Conservation (phyloP, 2,113 vertebrate species). For the Peromyscus polionotus region DNA sequence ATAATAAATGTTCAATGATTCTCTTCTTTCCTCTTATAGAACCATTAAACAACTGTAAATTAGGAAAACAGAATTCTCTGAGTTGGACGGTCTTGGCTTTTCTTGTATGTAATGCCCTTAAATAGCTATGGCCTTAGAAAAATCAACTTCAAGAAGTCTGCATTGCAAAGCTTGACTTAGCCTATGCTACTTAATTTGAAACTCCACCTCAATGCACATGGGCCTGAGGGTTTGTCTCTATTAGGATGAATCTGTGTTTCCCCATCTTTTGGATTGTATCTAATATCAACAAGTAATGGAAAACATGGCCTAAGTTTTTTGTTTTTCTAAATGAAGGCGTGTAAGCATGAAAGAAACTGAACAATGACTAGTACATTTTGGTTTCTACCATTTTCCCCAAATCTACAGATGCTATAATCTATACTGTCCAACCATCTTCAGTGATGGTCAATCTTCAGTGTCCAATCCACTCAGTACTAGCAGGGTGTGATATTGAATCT, state of each 20-base stretch:
- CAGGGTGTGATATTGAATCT: neutral
- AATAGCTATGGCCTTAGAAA: neutral
- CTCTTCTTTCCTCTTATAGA: neutral
- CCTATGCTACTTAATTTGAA: neutral
- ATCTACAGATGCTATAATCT: neutral
- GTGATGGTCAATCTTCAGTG: neutral
- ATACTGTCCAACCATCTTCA: neutral
- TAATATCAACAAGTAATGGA: neutral
- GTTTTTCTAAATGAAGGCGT: slow-evolving; percentile 9
- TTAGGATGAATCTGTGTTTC: neutral
- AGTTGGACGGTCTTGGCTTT: neutral
- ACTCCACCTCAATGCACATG: neutral
- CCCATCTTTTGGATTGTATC: neutral
- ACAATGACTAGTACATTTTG: neutral
- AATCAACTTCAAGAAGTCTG: neutral
- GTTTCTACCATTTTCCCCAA: neutral
- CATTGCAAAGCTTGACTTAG: neutral
- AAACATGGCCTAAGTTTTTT: neutral
- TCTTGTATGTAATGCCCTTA: neutral
- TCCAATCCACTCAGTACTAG: neutral
- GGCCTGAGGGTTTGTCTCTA: neutral
- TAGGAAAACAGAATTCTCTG: neutral
- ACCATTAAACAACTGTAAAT: neutral
- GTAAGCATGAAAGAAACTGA: neutral
- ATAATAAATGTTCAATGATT: neutral